Percentiles rank a stretch among this genome's conserved stretches.
phyloP scores from a whole-genome alignment of 2,888 invertebrate genomes.

The Bombylius discolor region DNA sequence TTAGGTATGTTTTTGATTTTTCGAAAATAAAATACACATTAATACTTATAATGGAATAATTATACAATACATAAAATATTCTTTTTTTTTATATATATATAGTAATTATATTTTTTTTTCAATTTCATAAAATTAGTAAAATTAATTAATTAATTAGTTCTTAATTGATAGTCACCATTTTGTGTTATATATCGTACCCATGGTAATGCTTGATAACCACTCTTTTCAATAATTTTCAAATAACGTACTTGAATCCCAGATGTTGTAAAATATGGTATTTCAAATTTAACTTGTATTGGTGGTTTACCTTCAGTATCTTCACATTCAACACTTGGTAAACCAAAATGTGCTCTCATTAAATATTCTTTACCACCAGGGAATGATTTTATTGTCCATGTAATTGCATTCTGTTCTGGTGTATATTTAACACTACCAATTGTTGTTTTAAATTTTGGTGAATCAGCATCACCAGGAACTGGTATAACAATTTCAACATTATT shows the following conservation, averaged over 20 bases:
- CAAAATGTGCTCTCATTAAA: conserved; percentile 95
- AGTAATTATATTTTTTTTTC: too few relatives aligned
- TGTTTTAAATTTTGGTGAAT: conserved; percentile 96
- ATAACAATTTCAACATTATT: conserved; percentile 98
- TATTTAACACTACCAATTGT: conserved; percentile 95
- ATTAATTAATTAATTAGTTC: conserved; percentile 58
- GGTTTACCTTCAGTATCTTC: conserved; percentile 93
- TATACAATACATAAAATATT: too few relatives aligned
- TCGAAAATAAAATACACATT: too few relatives aligned
- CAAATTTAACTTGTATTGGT: conserved; percentile 97
- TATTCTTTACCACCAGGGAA: conserved; percentile 98
- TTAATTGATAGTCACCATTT: conserved; percentile 94
- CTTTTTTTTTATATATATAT: too few relatives aligned
- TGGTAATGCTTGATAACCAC: conserved; percentile 95
- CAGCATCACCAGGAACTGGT: conserved; percentile 92
- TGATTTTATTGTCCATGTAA: conserved; percentile 95
- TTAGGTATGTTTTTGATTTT: too few relatives aligned
- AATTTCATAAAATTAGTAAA: too few relatives aligned
- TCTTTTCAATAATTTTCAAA: conserved; percentile 96
- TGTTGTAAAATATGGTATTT: conserved; percentile 97
- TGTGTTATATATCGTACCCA: conserved; percentile 99
- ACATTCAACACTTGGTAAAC: conserved; percentile 86
- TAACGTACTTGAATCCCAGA: conserved; percentile 97
- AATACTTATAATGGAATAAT: too few relatives aligned
- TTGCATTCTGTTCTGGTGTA: conserved; percentile 91